Evolutionary conservation across 2,797 vertebrate species (phyloP).

Genomic region (Ataeniobius toweri): DNA sequence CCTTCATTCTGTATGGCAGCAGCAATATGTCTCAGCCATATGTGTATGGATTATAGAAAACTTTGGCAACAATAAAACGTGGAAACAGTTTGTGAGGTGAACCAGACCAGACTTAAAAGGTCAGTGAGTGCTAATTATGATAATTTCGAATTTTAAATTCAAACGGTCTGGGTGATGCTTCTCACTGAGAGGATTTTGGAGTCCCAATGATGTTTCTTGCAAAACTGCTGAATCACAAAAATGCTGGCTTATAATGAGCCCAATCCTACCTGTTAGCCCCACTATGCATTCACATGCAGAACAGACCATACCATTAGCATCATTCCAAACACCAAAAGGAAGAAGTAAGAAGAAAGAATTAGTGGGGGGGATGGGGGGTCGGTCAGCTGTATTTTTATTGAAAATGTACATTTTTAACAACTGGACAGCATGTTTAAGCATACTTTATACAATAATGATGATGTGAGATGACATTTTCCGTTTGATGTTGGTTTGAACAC

Average conservation of each 20-base stretch:
- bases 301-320: not conserved
- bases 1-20: not conserved
- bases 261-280: not conserved
- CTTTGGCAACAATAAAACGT: not conserved
- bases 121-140: not conserved
- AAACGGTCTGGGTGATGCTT: not conserved
- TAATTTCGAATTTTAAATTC: not conserved
- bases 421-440: not conserved
- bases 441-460: no score
- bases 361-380: no score
- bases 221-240: not conserved
- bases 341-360: not conserved
- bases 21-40: not conserved
- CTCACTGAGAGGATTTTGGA: not conserved
- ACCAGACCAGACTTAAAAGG: not conserved
- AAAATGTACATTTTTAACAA: not conserved
- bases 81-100: not conserved
- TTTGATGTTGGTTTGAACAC: conserved; percentile 27
- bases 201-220: not conserved
- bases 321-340: not conserved
- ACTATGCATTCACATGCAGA: not conserved
- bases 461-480: not conserved
- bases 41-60: not conserved
- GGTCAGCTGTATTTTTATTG: no score
- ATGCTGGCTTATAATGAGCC: not conserved